Evolutionary conservation across 2,113 vertebrate genomes (phyloP).

Genomic region (Vidua chalybeata): DNA sequence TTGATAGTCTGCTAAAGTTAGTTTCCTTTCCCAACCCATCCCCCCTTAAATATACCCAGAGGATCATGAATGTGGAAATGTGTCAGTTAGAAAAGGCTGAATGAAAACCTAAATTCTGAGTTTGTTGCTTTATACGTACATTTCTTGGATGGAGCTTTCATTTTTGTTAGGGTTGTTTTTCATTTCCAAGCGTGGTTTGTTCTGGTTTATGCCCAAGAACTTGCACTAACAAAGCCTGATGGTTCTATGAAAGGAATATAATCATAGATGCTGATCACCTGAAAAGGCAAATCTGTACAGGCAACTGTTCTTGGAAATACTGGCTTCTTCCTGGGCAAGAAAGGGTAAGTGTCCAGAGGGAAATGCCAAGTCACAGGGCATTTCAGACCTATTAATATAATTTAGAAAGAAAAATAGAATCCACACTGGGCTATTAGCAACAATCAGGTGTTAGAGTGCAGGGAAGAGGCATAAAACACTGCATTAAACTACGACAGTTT

Average conservation of each 20-base stretch:
- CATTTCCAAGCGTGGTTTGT: not conserved
- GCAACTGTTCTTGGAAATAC: not conserved
- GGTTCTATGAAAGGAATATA: not conserved
- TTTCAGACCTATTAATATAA: not conserved
- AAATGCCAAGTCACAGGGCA: not conserved
- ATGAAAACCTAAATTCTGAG: not conserved
- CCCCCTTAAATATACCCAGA: not conserved
- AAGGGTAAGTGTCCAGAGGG: not conserved
- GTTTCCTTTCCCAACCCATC: not conserved
- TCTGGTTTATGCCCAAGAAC: slow-evolving; percentile 22
- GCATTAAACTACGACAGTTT: not conserved
- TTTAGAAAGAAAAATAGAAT: slow-evolving; percentile 27
- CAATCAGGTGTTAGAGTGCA: not conserved
- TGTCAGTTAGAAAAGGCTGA: not conserved
- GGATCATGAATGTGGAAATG: not conserved
- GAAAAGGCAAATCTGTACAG: not conserved
- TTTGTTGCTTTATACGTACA: not conserved
- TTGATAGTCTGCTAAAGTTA: not conserved
- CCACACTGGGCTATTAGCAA: not conserved
- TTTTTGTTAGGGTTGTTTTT: not conserved
- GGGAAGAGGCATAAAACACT: not conserved
- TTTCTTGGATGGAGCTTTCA: not conserved
- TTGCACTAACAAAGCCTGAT: not conserved
- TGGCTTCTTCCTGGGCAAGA: not conserved
- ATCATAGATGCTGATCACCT: not conserved